Conservation (phyloP, 2,888 invertebrate species). For the Leptinotarsa tumamoca region DNA sequence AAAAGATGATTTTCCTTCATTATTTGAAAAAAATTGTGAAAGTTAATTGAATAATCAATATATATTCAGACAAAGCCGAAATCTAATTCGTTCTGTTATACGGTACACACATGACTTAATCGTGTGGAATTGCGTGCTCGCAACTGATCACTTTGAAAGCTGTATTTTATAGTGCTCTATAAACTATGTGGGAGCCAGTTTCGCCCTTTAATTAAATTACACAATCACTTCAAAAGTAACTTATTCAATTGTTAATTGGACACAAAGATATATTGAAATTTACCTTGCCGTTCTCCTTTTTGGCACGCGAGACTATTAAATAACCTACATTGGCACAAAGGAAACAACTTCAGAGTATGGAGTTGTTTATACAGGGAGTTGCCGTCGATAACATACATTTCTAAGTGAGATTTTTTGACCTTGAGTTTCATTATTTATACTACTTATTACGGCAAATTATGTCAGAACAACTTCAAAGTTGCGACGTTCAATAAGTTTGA, state of each 20-base stretch:
- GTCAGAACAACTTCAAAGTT: too few species aligned
- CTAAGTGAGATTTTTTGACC: too few species aligned
- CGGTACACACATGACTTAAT: conserved; percentile 13
- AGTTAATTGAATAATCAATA: too few species aligned
- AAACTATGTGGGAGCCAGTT: conserved; percentile 29
- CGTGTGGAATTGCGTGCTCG: conserved; percentile 19
- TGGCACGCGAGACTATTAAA: conserved; percentile 31
- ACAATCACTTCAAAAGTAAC: conserved; percentile 30
- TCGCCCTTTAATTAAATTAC: conserved; percentile 35
- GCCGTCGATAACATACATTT: neutral
- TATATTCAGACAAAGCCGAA: too few species aligned
- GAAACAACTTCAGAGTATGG: neutral
- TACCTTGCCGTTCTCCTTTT: conserved; percentile 28
- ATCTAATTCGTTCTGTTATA: too few species aligned
- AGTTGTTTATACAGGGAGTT: neutral
- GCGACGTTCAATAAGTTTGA: too few species aligned
- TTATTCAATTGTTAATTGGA: conserved; percentile 39
- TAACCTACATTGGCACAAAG: conserved; percentile 18
- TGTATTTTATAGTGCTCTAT: conserved; percentile 6
- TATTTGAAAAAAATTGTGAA: too few species aligned
- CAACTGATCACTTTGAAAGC: conserved; percentile 17
- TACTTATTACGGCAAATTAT: too few species aligned
- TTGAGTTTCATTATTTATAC: too few species aligned
- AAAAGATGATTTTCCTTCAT: too few species aligned
- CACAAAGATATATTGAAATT: conserved; percentile 40